Base-by-base conservation (phyloP, 1,140 invertebrate genomes). In the Caenorhabditis brenneri region DNA sequence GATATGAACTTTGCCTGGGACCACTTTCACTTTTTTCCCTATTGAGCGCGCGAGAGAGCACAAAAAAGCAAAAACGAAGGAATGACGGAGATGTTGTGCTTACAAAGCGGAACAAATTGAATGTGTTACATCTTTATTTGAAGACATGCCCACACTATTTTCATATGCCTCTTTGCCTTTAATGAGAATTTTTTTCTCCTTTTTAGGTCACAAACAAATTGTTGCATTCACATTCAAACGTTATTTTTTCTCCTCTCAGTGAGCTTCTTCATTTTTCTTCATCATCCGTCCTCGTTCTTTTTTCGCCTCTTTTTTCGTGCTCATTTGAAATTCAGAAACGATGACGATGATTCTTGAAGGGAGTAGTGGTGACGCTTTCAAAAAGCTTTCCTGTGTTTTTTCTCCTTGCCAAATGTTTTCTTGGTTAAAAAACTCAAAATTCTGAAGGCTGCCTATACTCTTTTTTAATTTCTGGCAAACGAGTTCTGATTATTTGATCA, bases 241-340 rank as follows among this genome's bases (percentile, higher is more conserved):
- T 51, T 22, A n/a, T 51, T 51, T 7, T 51, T n/a, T 15, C 12
- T 55, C 53, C n/a, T 22, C 24, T 39, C 3, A 0, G 1, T 7
- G 12, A 6, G 10, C n/a, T 42, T 74, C n/a, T 39, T 74, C 36
- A 10, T 42, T 74, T 16, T 24, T 42, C 65, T 42, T 46, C 19
- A 1, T 24, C n/a, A 19, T 74, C 22, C 4, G 33, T 36, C 5
- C 12, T 12, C 19, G 33, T 12, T n/a, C 7, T 39, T 65, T 65
- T 65, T 33, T 33, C 31, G 4, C n/a, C 12, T n/a, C 7, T 46
- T 42, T 31, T 74, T 33, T 33, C 24, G 29, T 46, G 16, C 65
- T 74, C 65, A 74, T 74, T 74, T 42, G 36, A 74, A 74, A 74
- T 74, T 74, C 65, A 74, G 36, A 74, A 74, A 74, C 65, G 65